Base-by-base conservation (phyloP, 1,140 invertebrate species). In the Gonioctena quinquepunctata region DNA sequence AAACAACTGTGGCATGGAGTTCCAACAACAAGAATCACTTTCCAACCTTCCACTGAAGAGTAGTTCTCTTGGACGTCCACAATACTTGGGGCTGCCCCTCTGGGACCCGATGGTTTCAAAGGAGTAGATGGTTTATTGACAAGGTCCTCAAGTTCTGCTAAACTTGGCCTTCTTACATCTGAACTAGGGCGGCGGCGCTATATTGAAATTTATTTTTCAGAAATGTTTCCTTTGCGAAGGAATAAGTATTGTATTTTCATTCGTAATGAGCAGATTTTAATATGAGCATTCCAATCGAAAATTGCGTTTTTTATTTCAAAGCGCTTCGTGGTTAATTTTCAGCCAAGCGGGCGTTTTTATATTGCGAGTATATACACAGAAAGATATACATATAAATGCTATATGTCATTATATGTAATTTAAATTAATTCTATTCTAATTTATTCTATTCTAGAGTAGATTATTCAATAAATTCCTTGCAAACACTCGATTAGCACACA, bases 71-170 rank as follows among this genome's bases (percentile, higher is more conserved):
- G 91, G 4, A 95, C 91, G 82, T 96, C 94, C 61, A 96, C 90
- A 83, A 97, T 96, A 61, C 89, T 87, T 23, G 95, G 94, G 18
- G 95, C 94, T 70, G 94, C 91, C 70, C 94, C 94, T 72, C 88
- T 88, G 78, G 89, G 85, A 65, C 94, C 94, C 59, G 90, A 84
- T 78, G 92, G 87, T 81, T 90, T 90, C 28, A 97, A 84, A 23
- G 95, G 94, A 67, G 94, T 93, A n/a, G 94, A 96, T 57, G 94
- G 92, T 82, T 95, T 93, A 83, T 96, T 94, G 80, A 96, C 94
- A 71, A 89, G 87, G 82, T 95, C 94, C 84, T 96, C 94, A 71
- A 96, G 86, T 83, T 96, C 95, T 77, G 93, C 92, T 75, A 96
- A 88, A 80, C 94, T 96, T 62, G 92, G 93, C 77, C 94, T 88